Conservation (phyloP, 2,797 vertebrate species). For the Hirundo rustica region DNA sequence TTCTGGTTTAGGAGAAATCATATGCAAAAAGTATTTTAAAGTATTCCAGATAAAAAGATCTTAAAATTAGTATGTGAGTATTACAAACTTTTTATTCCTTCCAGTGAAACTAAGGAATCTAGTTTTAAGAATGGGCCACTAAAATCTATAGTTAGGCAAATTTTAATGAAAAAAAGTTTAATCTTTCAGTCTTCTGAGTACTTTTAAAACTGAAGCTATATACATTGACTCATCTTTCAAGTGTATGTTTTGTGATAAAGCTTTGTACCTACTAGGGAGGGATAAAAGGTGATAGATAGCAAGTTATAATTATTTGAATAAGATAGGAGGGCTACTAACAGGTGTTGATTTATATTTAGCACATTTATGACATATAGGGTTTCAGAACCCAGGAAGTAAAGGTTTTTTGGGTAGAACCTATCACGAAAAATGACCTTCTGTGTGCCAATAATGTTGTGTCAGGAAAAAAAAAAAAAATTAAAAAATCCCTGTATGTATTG, state of each 20-base stretch:
- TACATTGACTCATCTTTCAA: neutral
- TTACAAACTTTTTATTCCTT: neutral
- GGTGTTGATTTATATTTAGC: neutral
- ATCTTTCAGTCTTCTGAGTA: neutral
- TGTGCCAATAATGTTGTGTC: neutral
- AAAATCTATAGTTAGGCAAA: neutral
- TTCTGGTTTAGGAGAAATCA: neutral
- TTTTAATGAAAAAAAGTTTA: neutral
- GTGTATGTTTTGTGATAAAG: neutral
- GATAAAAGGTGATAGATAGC: neutral
- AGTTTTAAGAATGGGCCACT: neutral
- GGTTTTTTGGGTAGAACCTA: neutral
- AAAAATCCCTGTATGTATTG: neutral
- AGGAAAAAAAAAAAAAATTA: neutral
- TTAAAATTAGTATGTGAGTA: neutral
- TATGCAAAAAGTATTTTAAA: neutral
- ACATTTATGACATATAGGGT: neutral
- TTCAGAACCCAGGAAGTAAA: neutral
- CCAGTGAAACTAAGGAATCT: neutral
- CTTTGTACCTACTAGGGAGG: neutral
- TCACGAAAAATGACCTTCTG: neutral
- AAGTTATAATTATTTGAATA: neutral
- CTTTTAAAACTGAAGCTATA: neutral
- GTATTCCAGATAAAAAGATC: neutral
- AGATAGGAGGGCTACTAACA: neutral